Base-by-base conservation (phyloP, 2,113 vertebrate genomes). In the Peucedramus taeniatus region DNA sequence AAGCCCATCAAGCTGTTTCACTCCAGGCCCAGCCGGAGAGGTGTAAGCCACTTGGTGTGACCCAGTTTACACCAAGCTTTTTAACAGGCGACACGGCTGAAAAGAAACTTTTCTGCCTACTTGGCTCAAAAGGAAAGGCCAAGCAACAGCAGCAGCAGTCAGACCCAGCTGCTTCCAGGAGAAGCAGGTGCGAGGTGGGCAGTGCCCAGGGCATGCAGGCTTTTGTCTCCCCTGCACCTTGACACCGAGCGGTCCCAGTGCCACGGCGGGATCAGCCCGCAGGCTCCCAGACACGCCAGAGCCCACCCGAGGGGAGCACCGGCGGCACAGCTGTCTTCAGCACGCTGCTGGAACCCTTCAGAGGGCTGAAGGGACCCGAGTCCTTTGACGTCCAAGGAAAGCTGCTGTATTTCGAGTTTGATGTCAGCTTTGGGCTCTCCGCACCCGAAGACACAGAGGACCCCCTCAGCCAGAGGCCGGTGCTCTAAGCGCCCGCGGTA, bases 201-300 rank as follows among this genome's bases (percentile, higher is more conserved):
- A 23, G 23, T 3, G 50, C 68, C 27, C 15, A 33, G 20, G 39
- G 18, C 8, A 37, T 0, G 1, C 5, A 27, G 27, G 17, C 31
- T 71, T 10, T 23, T 19, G 63, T 49, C 7, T 16, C 11, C 13
- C 4, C 33, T 13, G 72, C 31, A 17, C 37, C 31, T 47, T 3
- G 53, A 11, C 42, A 1, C 13, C 20, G 3, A 11, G 33, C 1
- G 0, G 11, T 31, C 9, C 18, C 11, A 4, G 13, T 0, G 17
- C 35, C 49, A 3, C 10, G 0, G 44, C 2, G 2, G 17, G 35
- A 42, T 5, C 22, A 23, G 30, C 35, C 39, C 30, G 0, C 37
- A 15, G 66, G n/a, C 47, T 42, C 23, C 17, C 37, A 5, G 5
- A 31, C 37, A 9, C 1, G 1, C 19, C 77, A 17, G 22, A 79